phyloP scores from a whole-genome alignment of 1,140 invertebrate genomes.

The Diprion similis region DNA sequence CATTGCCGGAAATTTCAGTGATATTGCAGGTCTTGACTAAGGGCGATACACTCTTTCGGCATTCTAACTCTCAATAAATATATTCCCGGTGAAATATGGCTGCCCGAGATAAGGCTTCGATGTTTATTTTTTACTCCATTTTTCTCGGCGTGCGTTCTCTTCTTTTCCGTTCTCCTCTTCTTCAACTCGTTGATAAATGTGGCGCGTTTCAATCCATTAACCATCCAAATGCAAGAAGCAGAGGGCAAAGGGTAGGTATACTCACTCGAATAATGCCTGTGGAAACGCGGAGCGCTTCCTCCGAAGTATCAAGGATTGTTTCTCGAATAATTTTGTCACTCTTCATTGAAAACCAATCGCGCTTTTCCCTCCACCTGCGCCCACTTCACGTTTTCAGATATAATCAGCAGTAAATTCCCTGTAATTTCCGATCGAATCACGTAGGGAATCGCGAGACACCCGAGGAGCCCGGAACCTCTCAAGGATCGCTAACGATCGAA shows the following conservation, averaged over 20 bases:
- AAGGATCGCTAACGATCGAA: neutral
- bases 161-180: neutral
- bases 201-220: neutral
- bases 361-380: neutral
- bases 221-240: neutral
- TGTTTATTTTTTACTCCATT: too few relatives aligned
- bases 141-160: too few relatives aligned
- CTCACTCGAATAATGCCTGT: neutral
- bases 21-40: too few relatives aligned
- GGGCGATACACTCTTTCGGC: too few relatives aligned
- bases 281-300: too few relatives aligned
- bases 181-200: slow-evolving; percentile 3
- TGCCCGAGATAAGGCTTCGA: too few relatives aligned
- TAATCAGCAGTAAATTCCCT: slow-evolving; percentile 13
- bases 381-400: neutral
- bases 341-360: slow-evolving; percentile 16
- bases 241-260: neutral
- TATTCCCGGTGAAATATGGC: too few relatives aligned
- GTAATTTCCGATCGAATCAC: slow-evolving; percentile 15
- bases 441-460: neutral
- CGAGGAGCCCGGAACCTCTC: neutral
- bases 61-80: too few relatives aligned
- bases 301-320: neutral
- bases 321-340: slow-evolving; percentile 16
- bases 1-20: too few relatives aligned